Evolutionary conservation across 2,888 invertebrate genomes (phyloP).

Genomic region (Lycophotia porphyrea): DNA sequence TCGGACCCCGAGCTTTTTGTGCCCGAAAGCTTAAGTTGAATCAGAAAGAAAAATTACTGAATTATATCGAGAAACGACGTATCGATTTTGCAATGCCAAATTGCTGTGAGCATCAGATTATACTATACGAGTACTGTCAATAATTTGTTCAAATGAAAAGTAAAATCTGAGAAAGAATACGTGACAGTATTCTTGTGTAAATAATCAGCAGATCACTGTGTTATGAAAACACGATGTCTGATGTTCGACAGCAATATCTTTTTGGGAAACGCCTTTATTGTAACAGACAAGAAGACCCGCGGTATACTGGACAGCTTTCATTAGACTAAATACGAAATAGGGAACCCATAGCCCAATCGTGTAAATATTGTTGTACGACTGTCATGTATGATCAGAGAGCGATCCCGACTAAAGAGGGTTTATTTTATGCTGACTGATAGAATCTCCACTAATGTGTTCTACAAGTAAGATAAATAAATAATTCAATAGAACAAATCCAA

Average conservation of each 20-base stretch:
- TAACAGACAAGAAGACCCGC: background rate
- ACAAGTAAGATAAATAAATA: constrained; percentile 10
- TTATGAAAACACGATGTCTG: background rate
- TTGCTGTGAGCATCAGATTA: background rate
- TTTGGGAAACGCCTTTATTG: background rate
- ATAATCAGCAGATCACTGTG: background rate
- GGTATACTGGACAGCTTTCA: background rate
- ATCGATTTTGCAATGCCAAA: background rate
- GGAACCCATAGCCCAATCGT: constrained; percentile 20
- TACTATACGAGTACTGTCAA: background rate
- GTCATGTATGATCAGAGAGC: background rate
- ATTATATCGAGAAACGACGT: constrained; percentile 1
- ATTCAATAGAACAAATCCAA: constrained; percentile 33
- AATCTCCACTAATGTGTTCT: constrained; percentile 47
- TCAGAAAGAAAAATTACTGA: constrained; percentile 3
- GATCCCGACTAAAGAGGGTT: background rate
- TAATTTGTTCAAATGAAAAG: background rate
- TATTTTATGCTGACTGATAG: constrained; percentile 31
- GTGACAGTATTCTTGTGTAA: background rate
- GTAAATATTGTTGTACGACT: constrained; percentile 34
- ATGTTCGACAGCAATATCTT: background rate
- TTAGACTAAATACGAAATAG: constrained; percentile 7
- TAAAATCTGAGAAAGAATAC: background rate
- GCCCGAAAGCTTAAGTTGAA: background rate
- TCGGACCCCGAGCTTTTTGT: background rate